These are phyloP conservation scores for Sterna hirundo DNA, from an alignment of 2,113 vertebrate genomes.

Conservation along the genomic window DNA sequence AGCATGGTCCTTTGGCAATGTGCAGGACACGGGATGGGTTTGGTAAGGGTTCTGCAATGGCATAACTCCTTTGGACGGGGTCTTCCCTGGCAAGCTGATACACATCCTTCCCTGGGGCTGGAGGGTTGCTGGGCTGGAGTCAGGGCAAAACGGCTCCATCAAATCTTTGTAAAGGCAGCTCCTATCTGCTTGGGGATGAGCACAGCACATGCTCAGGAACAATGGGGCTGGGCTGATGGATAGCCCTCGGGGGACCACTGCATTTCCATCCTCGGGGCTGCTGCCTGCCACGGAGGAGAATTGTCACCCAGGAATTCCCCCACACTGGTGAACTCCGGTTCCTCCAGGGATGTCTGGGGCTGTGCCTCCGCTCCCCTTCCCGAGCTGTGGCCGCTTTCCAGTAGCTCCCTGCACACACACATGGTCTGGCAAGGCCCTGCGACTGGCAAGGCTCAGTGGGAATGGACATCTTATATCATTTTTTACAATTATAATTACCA, in stretches of 20 bases:
- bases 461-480: background rate
- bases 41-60: background rate
- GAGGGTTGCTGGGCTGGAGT: background rate
- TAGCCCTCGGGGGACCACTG: background rate
- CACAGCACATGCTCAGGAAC: background rate
- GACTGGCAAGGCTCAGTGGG: background rate
- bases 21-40: background rate
- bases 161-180: background rate
- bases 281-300: background rate
- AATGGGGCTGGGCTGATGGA: background rate
- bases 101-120: background rate
- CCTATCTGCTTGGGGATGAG: background rate
- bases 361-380: background rate
- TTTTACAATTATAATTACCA: background rate
- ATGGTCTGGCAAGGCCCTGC: background rate
- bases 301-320: background rate
- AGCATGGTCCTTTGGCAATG: fast-evolving
- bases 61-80: background rate
- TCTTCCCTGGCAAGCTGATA: background rate
- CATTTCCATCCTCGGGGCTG: background rate
- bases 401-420: background rate
- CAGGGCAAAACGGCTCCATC: background rate
- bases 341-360: background rate
- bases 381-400: background rate
- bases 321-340: background rate